Percentiles rank a stretch among this genome's conserved stretches.
Conservation (phyloP, 1,140 invertebrate species). For the Drosophila grimshawi region DNA sequence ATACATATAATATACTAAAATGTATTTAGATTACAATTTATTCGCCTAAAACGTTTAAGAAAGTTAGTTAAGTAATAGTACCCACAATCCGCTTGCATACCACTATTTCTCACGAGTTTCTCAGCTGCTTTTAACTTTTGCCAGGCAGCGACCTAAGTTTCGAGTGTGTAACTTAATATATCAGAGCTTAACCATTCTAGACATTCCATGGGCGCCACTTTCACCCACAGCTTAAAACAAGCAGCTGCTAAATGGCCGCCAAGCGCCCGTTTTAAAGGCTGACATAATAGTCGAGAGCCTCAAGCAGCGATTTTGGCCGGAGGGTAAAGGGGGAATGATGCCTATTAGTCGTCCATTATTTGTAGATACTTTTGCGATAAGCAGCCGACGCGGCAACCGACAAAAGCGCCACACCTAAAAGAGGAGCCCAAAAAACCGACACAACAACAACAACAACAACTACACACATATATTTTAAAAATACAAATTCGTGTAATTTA, state of each 20-base stretch:
- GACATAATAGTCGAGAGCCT: conserved; percentile 59
- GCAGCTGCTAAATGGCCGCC: conserved; percentile 49
- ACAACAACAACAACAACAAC: conserved; percentile 47
- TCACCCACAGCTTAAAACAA: conserved; percentile 33
- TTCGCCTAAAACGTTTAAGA: not conserved
- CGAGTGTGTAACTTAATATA: conserved; percentile 29
- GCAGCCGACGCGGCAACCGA: conserved; percentile 54
- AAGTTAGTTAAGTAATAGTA: not conserved
- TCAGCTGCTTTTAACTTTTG: too few relatives aligned
- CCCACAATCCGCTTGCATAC: not conserved
- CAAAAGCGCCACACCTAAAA: conserved; percentile 66
- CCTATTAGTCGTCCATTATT: conserved; percentile 80
- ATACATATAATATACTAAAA: not conserved
- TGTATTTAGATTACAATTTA: not conserved
- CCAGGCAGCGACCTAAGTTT: not conserved
- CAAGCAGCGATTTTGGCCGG: conserved; percentile 2
- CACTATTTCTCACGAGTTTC: conserved; percentile 1
- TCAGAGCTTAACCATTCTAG: conserved; percentile 30
- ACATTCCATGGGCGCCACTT: conserved; percentile 38
- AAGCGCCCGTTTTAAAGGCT: conserved; percentile 59
- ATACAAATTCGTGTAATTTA: conserved; percentile 79
- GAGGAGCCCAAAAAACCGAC: conserved; percentile 22
- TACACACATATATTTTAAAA: conserved; percentile 38
- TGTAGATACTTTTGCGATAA: conserved; percentile 79
- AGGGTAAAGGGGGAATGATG: conserved; percentile 31